Base-by-base conservation (phyloP, 2,113 vertebrate genomes). In the Macroglossus sobrinus region DNA sequence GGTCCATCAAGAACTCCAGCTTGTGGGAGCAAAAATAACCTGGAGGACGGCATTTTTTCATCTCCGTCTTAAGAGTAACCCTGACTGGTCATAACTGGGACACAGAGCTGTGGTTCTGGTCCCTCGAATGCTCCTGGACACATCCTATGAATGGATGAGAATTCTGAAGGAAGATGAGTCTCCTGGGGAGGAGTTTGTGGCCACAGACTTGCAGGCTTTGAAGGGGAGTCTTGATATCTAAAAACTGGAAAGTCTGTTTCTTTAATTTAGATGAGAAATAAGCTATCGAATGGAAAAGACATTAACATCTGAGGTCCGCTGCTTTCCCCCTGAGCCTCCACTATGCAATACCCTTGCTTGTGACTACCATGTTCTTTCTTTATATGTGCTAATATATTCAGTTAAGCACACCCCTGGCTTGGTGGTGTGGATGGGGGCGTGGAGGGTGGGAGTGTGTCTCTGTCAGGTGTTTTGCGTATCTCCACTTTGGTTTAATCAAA, bases 1-100 rank as follows among this genome's bases (percentile, higher is more conserved):
- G 33, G 57, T 93, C 47, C 53, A 84, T 82, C 59, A 84, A 93
- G 76, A 93, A 81, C 53, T 92, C 72, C 92, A 89, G 61, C 4
- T 26, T 50, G 13, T 21, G 35, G 53, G 24, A 76, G 53, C 64
- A 75, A 72, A 85, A 71, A 63, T 18, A 68, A 69, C 21, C 22
- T 35, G 50, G 33, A 68, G 71, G 81, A 21, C n/a, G 24, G 45
- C 35, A 26, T 38, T 95, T 75, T 89, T 81, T 75, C 50, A 19
- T 16, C 80, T 19, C 30, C 61, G 35, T 43, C 72, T 97, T 21
- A 30, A 30, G 16, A 68, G 24, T 53, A 12, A 63, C 9, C 53
- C 61, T 59, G 69, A 68, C 4, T 14, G n/a, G 93, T n/a, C 45
- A 4, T 21, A 8, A 28, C 11, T 30, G 71, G 3, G 15, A 66